Base-by-base conservation (phyloP, 2,113 vertebrate genomes). In the Kobus ellipsiprymnus region DNA sequence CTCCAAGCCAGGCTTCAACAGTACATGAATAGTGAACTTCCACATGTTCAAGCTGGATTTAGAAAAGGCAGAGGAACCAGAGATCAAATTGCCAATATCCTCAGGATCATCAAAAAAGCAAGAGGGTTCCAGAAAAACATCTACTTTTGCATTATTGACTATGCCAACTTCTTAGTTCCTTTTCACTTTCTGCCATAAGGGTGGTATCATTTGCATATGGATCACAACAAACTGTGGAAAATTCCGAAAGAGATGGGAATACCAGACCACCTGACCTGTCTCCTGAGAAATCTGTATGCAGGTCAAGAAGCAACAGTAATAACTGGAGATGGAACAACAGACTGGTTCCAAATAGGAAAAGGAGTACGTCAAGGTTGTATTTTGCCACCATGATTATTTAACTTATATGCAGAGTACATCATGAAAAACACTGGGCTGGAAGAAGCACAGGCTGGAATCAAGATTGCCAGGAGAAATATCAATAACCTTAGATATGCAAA, bases 281-380 rank as follows among this genome's bases (percentile, higher is more conserved):
- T 71, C 67, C 19, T 40, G 2, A 40, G 19, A 71, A 71, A 23
- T 71, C 67, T 71, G 10, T 71, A 40, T 40, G 67, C 67, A 40
- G n/a, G 67, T 40, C 67, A 40, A 1, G 67, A 71, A 71, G 19
- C 67, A 71, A 71, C 67, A 23, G n/a, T 71, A 3, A 71, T 11
- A 71, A 13, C n/a, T 71, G 67, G n/a, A 23, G 19, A 23, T 71
- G 21, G 67, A 23, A 40, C n/a, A 71, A 71, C 10, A 71, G 67
- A 23, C 67, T 71, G 19, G n/a, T 40, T 71, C 67, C n/a, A 71
- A 71, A 40, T 23, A 40, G n/a, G n/a, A 11, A 71, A 71, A 71
- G 19, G n/a, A 71, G 10, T 23, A 5, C 2, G 0, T 71, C n/a
- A 40, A 40, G 67, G 19, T 2, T 6, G 19, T 71, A 40, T 71